phyloP scores from a whole-genome alignment of 2,113 vertebrate species.

The Lonchura striata region DNA sequence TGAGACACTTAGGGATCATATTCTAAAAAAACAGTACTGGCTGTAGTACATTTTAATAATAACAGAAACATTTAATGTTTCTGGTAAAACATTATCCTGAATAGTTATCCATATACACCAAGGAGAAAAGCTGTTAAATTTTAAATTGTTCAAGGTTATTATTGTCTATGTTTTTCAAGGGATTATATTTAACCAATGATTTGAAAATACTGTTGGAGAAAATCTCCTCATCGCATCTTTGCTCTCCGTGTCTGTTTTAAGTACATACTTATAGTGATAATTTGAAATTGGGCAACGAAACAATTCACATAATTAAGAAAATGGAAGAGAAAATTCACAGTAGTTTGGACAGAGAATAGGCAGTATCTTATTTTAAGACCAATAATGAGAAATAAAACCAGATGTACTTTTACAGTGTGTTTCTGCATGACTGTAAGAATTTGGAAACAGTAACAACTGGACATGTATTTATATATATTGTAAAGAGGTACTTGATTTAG shows the following conservation, averaged over 20 bases:
- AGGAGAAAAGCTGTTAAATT: neutral
- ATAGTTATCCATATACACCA: neutral
- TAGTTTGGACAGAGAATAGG: neutral
- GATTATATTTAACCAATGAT: neutral
- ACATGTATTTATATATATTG: neutral
- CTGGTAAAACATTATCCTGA: neutral
- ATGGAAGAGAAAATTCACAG: neutral
- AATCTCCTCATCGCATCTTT: neutral
- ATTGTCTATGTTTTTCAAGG: neutral
- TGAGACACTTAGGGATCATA: neutral
- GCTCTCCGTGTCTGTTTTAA: neutral
- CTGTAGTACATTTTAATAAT: neutral
- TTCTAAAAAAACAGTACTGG: neutral
- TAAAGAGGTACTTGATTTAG: neutral
- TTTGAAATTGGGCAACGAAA: neutral
- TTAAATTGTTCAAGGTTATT: neutral
- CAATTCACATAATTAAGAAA: neutral
- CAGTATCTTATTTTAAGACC: neutral
- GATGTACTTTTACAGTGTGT: rapidly evolving
- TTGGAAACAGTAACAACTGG: neutral
- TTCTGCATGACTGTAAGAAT: neutral
- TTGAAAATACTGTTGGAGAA: neutral
- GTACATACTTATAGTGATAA: neutral
- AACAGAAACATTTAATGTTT: neutral
- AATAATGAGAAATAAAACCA: neutral